A percentile compares a stretch with the other conserved stretches of the same genome.
These are phyloP conservation scores for Neoseiulus cucumeris DNA, from an alignment of 1,140 invertebrate genomes.

Conservation along the genomic window DNA sequence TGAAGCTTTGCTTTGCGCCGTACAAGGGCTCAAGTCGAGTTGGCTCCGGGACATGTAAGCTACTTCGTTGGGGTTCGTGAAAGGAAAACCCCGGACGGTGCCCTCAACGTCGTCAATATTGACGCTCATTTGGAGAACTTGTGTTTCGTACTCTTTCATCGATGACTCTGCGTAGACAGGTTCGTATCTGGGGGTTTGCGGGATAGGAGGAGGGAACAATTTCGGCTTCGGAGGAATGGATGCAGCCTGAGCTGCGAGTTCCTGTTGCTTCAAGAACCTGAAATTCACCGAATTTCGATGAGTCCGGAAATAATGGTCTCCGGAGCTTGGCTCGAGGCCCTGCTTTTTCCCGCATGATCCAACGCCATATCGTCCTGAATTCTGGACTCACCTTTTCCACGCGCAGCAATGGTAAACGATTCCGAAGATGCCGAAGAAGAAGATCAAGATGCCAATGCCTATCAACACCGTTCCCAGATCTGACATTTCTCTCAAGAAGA, in stretches of 20 bases:
- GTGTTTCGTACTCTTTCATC: conserved; percentile 62
- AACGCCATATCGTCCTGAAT: too few relatives aligned
- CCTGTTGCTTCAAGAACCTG: conserved; percentile 57
- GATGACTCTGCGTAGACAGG: conserved; percentile 53
- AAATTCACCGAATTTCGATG: conserved; percentile 17
- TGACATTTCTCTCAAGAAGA: conserved; percentile 16
- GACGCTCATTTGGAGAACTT: conserved; percentile 71
- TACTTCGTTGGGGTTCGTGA: conserved; percentile 6
- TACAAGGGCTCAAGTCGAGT: not conserved
- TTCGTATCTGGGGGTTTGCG: conserved; percentile 42
- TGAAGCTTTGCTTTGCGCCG: conserved; percentile 5
- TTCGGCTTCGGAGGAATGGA: conserved; percentile 28
- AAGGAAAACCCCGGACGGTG: conserved; percentile 3
- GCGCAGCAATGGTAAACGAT: conserved; percentile 77
- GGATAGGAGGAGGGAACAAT: not conserved
- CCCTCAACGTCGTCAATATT: conserved; percentile 18
- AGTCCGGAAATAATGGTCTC: too few relatives aligned
- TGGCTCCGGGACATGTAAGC: not conserved
- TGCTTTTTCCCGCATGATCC: too few relatives aligned
- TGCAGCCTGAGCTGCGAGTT: conserved; percentile 47
- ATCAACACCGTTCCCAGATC: conserved; percentile 54
- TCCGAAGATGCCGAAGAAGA: conserved; percentile 57
- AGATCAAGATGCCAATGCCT: conserved; percentile 60
- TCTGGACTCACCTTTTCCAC: conserved; percentile 64
- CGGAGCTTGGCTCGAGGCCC: too few relatives aligned